Percentiles rank a stretch among this genome's conserved stretches.
Conservation (phyloP, 2,888 invertebrate genomes). For the Xestia xanthographa region DNA sequence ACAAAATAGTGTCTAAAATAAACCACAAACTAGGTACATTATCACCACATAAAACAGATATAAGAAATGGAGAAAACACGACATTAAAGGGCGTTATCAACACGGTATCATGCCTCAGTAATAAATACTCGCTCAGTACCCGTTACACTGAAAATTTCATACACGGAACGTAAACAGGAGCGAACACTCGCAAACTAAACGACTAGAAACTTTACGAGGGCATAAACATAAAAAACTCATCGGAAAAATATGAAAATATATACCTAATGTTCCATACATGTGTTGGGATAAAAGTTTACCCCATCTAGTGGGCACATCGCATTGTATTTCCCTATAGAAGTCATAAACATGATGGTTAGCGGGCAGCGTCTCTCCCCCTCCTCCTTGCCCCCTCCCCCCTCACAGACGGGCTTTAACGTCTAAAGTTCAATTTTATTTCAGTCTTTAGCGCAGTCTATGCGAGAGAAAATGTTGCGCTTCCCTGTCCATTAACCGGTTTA, state of each 20-base stretch:
- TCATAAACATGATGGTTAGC: constrained; percentile 87
- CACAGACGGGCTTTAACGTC: constrained; percentile 62
- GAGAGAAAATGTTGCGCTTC: constrained; percentile 79
- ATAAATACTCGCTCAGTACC: constrained; percentile 75
- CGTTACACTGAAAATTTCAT: constrained; percentile 84
- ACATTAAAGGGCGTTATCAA: constrained; percentile 69
- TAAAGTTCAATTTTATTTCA: constrained; percentile 84
- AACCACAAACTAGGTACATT: constrained; percentile 26
- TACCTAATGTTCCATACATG: constrained; percentile 83
- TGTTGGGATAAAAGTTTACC: constrained; percentile 87
- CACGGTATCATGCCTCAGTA: constrained; percentile 73
- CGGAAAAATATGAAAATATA: constrained; percentile 87
- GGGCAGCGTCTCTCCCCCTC: constrained; percentile 68
- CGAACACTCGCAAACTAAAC: constrained; percentile 85
- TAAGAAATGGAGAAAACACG: constrained; percentile 61
- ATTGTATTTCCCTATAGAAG: constrained; percentile 89
- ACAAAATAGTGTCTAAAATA: constrained; percentile 15
- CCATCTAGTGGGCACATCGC: constrained; percentile 84
- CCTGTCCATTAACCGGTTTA: constrained; percentile 81
- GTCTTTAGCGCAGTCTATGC: constrained; percentile 69
- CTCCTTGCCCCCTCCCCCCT: constrained; percentile 52
- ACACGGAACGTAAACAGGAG: constrained; percentile 81
- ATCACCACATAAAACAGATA: constrained; percentile 43
- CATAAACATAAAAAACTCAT: constrained; percentile 90
- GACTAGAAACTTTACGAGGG: constrained; percentile 84